phyloP scores from a whole-genome alignment of 1,140 invertebrate genomes.

The Laupala kohalensis region DNA sequence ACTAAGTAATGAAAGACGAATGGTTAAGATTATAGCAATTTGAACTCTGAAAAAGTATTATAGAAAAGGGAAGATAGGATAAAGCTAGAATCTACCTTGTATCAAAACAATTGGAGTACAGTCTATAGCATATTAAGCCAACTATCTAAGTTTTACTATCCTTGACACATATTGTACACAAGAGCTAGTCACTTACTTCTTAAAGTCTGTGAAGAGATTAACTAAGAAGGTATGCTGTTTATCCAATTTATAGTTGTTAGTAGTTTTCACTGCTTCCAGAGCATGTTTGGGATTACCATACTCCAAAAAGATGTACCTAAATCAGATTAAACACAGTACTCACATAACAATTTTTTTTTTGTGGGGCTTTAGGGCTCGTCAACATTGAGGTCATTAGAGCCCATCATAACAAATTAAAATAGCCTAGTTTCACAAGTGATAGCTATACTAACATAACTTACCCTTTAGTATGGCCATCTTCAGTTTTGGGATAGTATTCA shows the following conservation, averaged over 20 bases:
- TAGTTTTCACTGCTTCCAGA: slow-evolving; percentile 68
- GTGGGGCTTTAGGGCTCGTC: too few species aligned
- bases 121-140: too few species aligned
- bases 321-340: slow-evolving; percentile 9
- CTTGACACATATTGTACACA: neutral
- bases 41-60: too few species aligned
- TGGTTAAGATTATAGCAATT: too few species aligned
- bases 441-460: slow-evolving; percentile 24
- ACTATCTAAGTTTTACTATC: too few species aligned
- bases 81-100: too few species aligned
- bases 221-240: slow-evolving; percentile 91
- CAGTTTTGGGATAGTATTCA: slow-evolving; percentile 76
- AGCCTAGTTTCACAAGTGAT: neutral
- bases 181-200: slow-evolving; percentile 49
- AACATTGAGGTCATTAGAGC: too few species aligned
- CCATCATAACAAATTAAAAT: neutral
- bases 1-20: too few species aligned
- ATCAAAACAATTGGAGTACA: too few species aligned
- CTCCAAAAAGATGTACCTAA: slow-evolving; percentile 82
- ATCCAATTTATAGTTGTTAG: slow-evolving; percentile 91
- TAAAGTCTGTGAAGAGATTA: slow-evolving; percentile 92
- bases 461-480: slow-evolving; percentile 76
- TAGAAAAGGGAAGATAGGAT: too few species aligned
- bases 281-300: slow-evolving; percentile 71
- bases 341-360: too few species aligned